Percentiles rank a stretch among this genome's conserved stretches.
phyloP scores from a whole-genome alignment of 53 echinoderm and acorn worm genomes.

The Hippasteria phrygiana region DNA sequence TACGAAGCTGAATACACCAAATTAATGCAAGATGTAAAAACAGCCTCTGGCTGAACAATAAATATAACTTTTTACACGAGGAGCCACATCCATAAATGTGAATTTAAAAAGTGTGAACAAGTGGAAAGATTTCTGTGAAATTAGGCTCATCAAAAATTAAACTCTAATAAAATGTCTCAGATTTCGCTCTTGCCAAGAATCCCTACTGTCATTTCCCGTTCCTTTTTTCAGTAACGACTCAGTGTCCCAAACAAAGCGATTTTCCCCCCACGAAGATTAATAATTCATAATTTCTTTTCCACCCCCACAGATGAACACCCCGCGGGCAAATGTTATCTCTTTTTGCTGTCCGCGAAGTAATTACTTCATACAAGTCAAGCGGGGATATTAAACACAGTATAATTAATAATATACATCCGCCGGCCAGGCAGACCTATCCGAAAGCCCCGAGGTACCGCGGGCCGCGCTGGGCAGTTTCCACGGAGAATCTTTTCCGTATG shows the following conservation, averaged over 20 bases:
- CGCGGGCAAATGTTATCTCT: conserved; percentile 37
- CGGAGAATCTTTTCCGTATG: neutral
- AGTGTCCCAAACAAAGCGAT: conserved; percentile 16
- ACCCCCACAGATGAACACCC: conserved; percentile 38
- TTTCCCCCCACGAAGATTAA: conserved; percentile 26
- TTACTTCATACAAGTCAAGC: conserved; percentile 65
- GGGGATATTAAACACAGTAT: conserved; percentile 67
- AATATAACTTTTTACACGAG: neutral
- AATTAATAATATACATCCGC: conserved; percentile 63
- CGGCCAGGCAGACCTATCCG: neutral
- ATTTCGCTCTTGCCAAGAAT: neutral
- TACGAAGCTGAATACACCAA: conserved; percentile 21
- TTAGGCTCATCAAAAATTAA: neutral
- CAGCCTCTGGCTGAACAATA: neutral
- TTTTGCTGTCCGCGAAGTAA: conserved; percentile 38
- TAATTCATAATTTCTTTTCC: conserved; percentile 28
- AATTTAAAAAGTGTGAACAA: neutral
- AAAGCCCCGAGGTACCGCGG: neutral
- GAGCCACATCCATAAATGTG: neutral
- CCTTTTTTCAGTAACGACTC: conserved; percentile 36
- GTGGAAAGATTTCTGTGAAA: neutral
- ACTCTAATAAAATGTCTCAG: neutral
- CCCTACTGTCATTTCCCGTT: neutral
- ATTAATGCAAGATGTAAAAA: conserved; percentile 21
- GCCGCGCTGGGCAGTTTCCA: conserved; percentile 20